Evolutionary conservation across 2,797 vertebrate genomes (phyloP).

Genomic region (Neostethus bicornis): DNA sequence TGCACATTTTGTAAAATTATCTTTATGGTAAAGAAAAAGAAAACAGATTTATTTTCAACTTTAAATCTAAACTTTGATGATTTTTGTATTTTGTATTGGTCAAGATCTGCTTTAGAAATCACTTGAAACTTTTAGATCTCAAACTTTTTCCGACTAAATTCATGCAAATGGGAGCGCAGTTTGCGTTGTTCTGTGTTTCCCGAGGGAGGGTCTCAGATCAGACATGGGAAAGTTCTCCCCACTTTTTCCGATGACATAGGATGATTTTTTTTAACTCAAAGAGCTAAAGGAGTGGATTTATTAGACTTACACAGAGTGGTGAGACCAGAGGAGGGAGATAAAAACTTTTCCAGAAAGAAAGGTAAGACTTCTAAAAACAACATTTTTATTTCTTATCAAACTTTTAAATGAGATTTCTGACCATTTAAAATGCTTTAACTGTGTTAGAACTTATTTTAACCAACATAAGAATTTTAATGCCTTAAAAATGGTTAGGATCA

Average conservation of each 20-base stretch:
- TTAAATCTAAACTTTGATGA: not conserved
- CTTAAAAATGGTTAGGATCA: no score
- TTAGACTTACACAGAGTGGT: not conserved
- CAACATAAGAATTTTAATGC: no score
- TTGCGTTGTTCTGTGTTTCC: slow-evolving; percentile 71
- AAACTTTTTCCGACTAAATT: slow-evolving; percentile 16
- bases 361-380: slow-evolving; percentile 53
- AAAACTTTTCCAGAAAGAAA: slow-evolving; percentile 60
- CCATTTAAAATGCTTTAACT: no score
- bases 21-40: no score
- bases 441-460: no score
- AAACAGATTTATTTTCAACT: not conserved
- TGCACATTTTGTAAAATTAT: no score
- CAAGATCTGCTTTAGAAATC: not conserved
- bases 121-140: slow-evolving; percentile 13
- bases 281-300: slow-evolving; percentile 8
- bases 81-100: not conserved
- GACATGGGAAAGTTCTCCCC: slow-evolving; percentile 80
- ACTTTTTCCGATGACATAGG: slow-evolving; percentile 69
- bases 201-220: slow-evolving; percentile 75
- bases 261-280: slow-evolving; percentile 64
- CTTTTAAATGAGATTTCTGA: no score
- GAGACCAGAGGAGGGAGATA: slow-evolving; percentile 31
- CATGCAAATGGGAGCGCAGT: slow-evolving; percentile 1
- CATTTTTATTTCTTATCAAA: no score